Base-by-base conservation (phyloP, 2,888 invertebrate species). In the Gari tellinella region DNA sequence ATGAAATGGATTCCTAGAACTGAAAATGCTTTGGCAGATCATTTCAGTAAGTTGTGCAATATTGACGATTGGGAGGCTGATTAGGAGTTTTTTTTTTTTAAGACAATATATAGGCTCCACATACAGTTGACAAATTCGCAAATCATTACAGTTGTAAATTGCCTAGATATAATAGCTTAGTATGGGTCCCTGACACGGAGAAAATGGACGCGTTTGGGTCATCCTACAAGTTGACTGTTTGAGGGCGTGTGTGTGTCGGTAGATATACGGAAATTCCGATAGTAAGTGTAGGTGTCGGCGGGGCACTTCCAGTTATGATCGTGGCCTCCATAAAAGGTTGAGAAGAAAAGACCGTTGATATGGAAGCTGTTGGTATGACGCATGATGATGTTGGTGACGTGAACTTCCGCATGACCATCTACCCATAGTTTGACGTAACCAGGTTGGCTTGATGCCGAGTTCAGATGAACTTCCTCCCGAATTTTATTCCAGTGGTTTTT, bases 281-380 rank as follows among this genome's bases (percentile, higher is more conserved):
- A 88, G 53, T 83, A 81, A 14, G 88, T 81, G 64, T 82, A 82
- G 8, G 83, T 83, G 61, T 83, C 79, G 21, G 52, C 53, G 1
- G 76, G 75, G n/a, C 85, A 70, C 0, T 82, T 84, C 81, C 82
- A 88, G n/a, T 48, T 46, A 8, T 49, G 25, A 53, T 66, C 72
- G 12, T 48, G 43, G 3, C 88, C 88, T 3, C 86, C 88, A 51
- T 84, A 88, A 61, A 88, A 86, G 19, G 86, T 86, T 0, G 85
- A 85, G 58, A 87, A 86, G 68, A 82, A 82, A 31, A 87, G 58
- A 3, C 84, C 84, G 25, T 82, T 74, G 26, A 86, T 82, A 14
- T 78, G 43, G 37, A 84, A 65, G 25, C 37, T 37, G 8, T 65
- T 60, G 17, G 77, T 67, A 41, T 63, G 58, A 17, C 86, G 67